Base-by-base conservation (phyloP, 1,140 invertebrate species). In the Portunus trituberculatus region DNA sequence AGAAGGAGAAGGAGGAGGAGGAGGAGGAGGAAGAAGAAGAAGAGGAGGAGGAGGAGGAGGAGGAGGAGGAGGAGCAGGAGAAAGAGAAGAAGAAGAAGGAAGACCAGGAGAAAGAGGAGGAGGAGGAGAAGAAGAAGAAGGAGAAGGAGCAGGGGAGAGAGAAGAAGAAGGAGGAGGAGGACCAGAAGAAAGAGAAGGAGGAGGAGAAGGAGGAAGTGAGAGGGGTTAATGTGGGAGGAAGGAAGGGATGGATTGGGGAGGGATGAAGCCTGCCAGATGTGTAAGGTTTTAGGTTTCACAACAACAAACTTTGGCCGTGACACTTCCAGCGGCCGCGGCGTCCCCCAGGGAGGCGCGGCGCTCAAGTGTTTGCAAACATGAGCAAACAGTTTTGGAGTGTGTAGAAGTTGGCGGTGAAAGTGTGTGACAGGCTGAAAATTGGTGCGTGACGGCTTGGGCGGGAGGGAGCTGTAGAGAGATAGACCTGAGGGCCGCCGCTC, bases 371-470 rank as follows among this genome's bases (percentile, higher is more conserved):
- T 76, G 67, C 67, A 76, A 76, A 76, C 67, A 76, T 76, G 67
- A 76, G 67, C 67, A 76, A 76, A 76, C 67, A 76, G 67, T 76
- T 76, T 76, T 76, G 67, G 67, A 76, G 67, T 76, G 67, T 76
- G 67, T 76, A 20, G 67, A 76, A 76, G 67, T 76, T 76, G 67
- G 16, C 67, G 67, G 67, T 76, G 67, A 76, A 76, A 76, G 67
- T 76, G 67, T 76, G 67, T 76, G 67, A 76, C 67, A 76, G n/a
- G 67, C 67, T 76, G 67, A 76, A 76, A 76, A 76, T 76, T 76
- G 67, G 67, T 76, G 20, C 20, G 67, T 76, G 67, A 76, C 25
- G 67, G 67, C 67, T n/a, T 76, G 25, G 67, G 67, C 67, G 67
- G n/a, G 67, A n/a, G 67, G 67, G 67, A 76, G 6, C 20, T 76